Conservation (phyloP, 2,113 vertebrate genomes). For the Scomber colias region DNA sequence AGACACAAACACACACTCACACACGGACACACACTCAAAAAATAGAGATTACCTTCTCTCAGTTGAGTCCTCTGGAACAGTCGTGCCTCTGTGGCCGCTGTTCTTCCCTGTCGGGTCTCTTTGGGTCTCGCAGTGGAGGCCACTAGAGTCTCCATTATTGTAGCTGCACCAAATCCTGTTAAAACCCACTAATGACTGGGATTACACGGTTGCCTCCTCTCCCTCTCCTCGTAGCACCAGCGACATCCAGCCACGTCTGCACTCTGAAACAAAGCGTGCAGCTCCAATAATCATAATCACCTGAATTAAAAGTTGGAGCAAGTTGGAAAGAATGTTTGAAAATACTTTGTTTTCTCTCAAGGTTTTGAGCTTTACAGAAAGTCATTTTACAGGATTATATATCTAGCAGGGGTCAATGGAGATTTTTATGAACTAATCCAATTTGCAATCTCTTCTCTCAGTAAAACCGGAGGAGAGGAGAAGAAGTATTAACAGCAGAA, state of each 20-base stretch:
- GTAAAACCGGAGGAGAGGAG: not conserved
- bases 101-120: slow-evolving; percentile 72
- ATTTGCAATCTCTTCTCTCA: not conserved
- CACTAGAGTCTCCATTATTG: slow-evolving; percentile 81
- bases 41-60: slow-evolving; percentile 69
- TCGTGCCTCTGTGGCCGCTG: slow-evolving; percentile 63
- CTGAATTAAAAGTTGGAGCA: slow-evolving; percentile 45
- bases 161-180: slow-evolving; percentile 82
- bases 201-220: slow-evolving; percentile 79
- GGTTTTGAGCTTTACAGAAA: not conserved
- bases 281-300: slow-evolving; percentile 47
- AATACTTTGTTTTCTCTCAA: not conserved
- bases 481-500: not conserved
- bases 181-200: slow-evolving; percentile 84
- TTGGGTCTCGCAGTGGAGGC: slow-evolving; percentile 75
- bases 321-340: not conserved
- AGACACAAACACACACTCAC: slow-evolving; percentile 7
- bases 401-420: too few relatives aligned
- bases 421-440: too few relatives aligned
- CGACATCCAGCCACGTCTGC: slow-evolving; percentile 66
- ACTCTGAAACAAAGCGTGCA: slow-evolving; percentile 55
- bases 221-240: slow-evolving; percentile 52
- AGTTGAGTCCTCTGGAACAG: slow-evolving; percentile 63
- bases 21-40: slow-evolving; percentile 40
- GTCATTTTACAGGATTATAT: not conserved